These are phyloP conservation scores for Laticauda laticaudata DNA, from an alignment of 2,113 vertebrate genomes.

Conservation along the genomic window DNA sequence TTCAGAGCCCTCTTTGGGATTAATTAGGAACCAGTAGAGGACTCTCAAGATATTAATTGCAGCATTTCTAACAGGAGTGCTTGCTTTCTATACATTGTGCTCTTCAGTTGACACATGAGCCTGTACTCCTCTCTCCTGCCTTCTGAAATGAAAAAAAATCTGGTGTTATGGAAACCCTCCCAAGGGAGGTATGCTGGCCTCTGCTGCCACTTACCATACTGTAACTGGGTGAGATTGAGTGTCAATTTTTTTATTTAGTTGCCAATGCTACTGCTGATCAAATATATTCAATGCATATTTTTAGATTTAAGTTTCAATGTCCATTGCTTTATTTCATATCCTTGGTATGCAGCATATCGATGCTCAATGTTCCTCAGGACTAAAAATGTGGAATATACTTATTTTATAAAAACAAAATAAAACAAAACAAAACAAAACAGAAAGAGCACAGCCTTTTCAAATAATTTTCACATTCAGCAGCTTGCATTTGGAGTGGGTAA, in stretches of 20 bases:
- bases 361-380: background rate
- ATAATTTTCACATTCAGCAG: background rate
- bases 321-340: background rate
- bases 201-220: background rate
- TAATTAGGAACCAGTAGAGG: background rate
- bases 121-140: background rate
- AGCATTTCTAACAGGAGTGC: background rate
- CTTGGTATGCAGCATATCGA: background rate
- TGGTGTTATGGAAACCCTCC: background rate
- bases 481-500: background rate
- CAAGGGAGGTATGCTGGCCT: background rate
- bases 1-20: background rate
- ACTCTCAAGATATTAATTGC: background rate
- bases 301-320: background rate
- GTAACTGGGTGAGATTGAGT: background rate
- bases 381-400: background rate
- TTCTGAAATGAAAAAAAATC: background rate
- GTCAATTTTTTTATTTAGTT: background rate
- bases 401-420: background rate
- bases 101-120: background rate
- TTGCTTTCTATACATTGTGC: background rate
- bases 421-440: background rate
- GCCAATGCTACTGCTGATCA: background rate
- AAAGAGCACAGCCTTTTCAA: background rate
- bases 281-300: background rate